Evolutionary conservation across 2,888 invertebrate species (phyloP), one percentile per base, ranked within the genome.

Genomic region (Elgonia sp.): DNA sequence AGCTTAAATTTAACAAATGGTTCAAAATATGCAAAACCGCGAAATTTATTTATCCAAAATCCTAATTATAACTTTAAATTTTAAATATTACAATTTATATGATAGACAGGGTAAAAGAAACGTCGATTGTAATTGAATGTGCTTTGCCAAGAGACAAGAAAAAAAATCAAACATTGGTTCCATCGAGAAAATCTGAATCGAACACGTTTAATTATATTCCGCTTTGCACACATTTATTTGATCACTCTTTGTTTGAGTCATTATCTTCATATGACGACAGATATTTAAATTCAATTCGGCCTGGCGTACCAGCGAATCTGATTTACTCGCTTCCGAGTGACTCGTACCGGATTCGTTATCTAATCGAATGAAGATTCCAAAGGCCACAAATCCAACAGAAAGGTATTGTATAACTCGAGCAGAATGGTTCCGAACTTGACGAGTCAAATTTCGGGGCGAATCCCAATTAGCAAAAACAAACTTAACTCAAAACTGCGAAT

Each of bases 221-320:
- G 40, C 62, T 79, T 72, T 46, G 62, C 70, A 65, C 72, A 57
- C 73, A 62, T 75, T 65, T 73, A 81, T 81, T 67, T 76, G 62
- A 75, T 80, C 55, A 42, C 60, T 50, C 60, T 73, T 60, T 73
- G 80, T 80, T 80, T 69, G 84, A 84, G 16, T 83, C 65, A 77
- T 85, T 85, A 85, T 73, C 81, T 86, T 50, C 53, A 80, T 80
- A 75, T 81, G 69, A 69, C 70, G 60, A 53, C 39, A 46, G 50
- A 81, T 80, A 87, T 87, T 75, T 80, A 87, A 84, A 80, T 87
- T 87, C 76, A 84, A 87, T 87, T 84, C 72, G 37, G 16, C 63
- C 57, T 20, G 16, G 65, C 20, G 53, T 53, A 40, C 37, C 40
- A 42, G 16, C 1, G 39, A 46, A 73, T 76, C 67, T 72, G 69